These are phyloP conservation scores for Azemiops feae DNA, from an alignment of 2,113 vertebrate genomes.

Conservation along the genomic window DNA sequence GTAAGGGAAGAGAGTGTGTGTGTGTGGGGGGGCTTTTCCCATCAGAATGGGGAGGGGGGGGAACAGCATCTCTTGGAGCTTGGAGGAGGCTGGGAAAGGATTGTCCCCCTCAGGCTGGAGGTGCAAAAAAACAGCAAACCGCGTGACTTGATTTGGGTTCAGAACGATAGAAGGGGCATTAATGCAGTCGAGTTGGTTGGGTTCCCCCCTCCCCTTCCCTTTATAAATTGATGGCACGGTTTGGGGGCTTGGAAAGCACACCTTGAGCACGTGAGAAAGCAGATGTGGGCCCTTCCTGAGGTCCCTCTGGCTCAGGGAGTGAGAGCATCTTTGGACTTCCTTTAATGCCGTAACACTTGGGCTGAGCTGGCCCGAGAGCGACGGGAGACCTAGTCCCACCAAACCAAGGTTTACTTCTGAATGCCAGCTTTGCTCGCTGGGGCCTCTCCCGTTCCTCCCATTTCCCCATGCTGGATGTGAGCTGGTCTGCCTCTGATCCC, in stretches of 20 bases:
- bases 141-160: neutral
- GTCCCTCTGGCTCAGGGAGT: neutral
- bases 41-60: neutral
- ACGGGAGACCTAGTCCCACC: neutral
- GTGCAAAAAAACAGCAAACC: neutral
- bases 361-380: neutral
- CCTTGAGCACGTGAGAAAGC: neutral
- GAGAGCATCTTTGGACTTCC: neutral
- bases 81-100: neutral
- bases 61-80: neutral
- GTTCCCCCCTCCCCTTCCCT: neutral
- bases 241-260: neutral
- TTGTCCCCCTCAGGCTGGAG: neutral
- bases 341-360: neutral
- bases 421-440: neutral
- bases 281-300: neutral
- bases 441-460: neutral
- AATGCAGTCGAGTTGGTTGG: neutral
- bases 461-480: neutral
- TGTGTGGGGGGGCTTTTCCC: neutral
- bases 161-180: neutral
- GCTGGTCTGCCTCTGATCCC: neutral
- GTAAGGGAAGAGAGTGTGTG: constrained; percentile 67
- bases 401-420: neutral
- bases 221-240: neutral